Evolutionary conservation across 2,113 vertebrate species (phyloP), one percentile per base, ranked within the genome.

Genomic region (Mesocricetus auratus): DNA sequence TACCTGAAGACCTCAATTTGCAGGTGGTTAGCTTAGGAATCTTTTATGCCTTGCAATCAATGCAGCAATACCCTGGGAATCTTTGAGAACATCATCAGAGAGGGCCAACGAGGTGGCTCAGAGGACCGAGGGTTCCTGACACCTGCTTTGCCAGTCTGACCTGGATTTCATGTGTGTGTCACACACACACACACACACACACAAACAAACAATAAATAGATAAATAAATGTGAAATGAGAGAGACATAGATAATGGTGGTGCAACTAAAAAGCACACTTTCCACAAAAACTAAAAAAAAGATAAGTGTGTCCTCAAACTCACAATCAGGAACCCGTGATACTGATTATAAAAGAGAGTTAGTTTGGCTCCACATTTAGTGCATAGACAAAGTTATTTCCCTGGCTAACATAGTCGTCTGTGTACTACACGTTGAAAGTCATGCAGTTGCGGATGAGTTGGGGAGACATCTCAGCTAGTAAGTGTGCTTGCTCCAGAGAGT

Each of bases 1-100:
- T 19, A 10, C 62, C 50, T 87, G 99, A 29, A 98, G 98, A 64
- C 99, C 82, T 99, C 99, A 0, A 99, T 99, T 97, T 99, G 99
- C 95, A 98, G 99, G 33, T 98, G 99, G 62, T 99, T 99, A 64
- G 98, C 99, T 36, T 93, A 98, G 2, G 99, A 99, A 97, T 99
- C 98, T 45, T 99, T 99, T 22, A 97, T 98, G 2, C 97, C 99
- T 64, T 96, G 96, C 64, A 96, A 56, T 95, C 95, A 95, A 92
- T 97, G 96, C 36, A 60, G 36, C 31, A 31, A 78, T 9, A 39
- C 56, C 56, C 11, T 60, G 79, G 7, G 39, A 58, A 82, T 26
- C 36, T 24, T 82, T 58, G 78, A 39, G 19, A 24, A 58, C 58
- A 10, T 53, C 53, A 9, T 58, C 19, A 81, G 50, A 82, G 79